A percentile compares a stretch with the other conserved stretches of the same genome.
These are phyloP conservation scores for Athalia cordata DNA, from an alignment of 2,888 invertebrate genomes.

Conservation along the genomic window DNA sequence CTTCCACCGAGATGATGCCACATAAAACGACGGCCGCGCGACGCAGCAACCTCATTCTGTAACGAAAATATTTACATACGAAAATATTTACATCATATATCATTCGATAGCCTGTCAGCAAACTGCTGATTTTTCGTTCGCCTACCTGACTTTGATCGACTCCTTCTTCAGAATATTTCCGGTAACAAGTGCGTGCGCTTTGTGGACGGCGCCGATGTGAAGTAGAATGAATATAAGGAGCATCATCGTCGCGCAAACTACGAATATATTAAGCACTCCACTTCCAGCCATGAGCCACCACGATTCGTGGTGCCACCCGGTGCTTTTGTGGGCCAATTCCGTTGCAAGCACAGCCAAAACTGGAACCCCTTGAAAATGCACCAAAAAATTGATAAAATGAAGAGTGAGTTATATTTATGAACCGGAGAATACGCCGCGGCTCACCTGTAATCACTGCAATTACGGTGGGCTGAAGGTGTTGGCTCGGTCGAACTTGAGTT, in stretches of 20 bases:
- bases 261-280: constrained; percentile 80
- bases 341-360: constrained; percentile 81
- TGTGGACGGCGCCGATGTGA: constrained; percentile 79
- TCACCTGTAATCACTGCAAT: constrained; percentile 81
- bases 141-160: constrained; percentile 68
- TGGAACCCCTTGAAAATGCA: constrained; percentile 77
- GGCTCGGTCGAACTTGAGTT: constrained; percentile 76
- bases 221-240: constrained; percentile 81
- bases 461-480: constrained; percentile 79
- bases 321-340: constrained; percentile 80
- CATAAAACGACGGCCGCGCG: constrained; percentile 79
- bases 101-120: neutral
- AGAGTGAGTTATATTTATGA: neutral
- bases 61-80: constrained; percentile 52
- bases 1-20: constrained; percentile 77
- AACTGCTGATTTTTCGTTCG: neutral
- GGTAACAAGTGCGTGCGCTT: constrained; percentile 65
- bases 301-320: constrained; percentile 76
- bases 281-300: constrained; percentile 81
- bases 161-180: constrained; percentile 68
- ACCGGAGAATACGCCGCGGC: neutral
- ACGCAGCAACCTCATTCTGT: constrained; percentile 79
- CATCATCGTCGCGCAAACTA: constrained; percentile 82
- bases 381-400: neutral
- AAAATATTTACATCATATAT: neutral